phyloP scores from a whole-genome alignment of 92 coral and sea anemone genomes.

The Porites lobata region DNA sequence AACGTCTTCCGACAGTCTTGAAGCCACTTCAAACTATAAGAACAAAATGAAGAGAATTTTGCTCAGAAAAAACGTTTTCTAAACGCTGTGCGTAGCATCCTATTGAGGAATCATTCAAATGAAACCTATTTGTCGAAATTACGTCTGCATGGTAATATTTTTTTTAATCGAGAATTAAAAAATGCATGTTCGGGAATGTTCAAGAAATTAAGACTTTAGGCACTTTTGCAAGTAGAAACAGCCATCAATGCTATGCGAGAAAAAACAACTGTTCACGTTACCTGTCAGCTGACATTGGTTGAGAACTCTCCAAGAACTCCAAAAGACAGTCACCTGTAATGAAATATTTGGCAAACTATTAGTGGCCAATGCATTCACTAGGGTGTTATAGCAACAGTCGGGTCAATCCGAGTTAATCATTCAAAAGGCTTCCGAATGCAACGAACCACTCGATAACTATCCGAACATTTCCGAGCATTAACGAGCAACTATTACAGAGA shows the following conservation, averaged over 20 bases:
- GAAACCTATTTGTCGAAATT: not conserved
- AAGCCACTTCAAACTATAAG: constrained; percentile 63
- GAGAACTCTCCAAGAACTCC: constrained; percentile 73
- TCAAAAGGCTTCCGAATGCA: not conserved
- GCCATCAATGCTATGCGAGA: not conserved
- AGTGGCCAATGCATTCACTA: not conserved
- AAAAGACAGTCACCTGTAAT: constrained; percentile 70
- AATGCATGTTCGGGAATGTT: not conserved
- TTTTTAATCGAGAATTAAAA: not conserved
- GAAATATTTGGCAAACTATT: not conserved
- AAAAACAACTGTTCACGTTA: not conserved
- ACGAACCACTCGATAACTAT: not conserved
- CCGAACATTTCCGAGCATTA: not conserved
- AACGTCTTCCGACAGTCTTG: constrained; percentile 80
- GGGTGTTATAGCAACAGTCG: not conserved
- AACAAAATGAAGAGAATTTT: not conserved
- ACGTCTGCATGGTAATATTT: not conserved
- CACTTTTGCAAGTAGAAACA: too few species aligned
- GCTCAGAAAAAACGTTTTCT: not conserved
- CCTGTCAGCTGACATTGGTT: constrained; percentile 75
- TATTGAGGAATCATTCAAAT: not conserved
- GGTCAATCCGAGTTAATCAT: not conserved
- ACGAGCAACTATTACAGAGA: not conserved
- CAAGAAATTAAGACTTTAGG: too few species aligned
- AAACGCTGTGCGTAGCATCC: not conserved